Evolutionary conservation across 2,797 vertebrate genomes (phyloP).

Genomic region (Podarcis lilfordi): DNA sequence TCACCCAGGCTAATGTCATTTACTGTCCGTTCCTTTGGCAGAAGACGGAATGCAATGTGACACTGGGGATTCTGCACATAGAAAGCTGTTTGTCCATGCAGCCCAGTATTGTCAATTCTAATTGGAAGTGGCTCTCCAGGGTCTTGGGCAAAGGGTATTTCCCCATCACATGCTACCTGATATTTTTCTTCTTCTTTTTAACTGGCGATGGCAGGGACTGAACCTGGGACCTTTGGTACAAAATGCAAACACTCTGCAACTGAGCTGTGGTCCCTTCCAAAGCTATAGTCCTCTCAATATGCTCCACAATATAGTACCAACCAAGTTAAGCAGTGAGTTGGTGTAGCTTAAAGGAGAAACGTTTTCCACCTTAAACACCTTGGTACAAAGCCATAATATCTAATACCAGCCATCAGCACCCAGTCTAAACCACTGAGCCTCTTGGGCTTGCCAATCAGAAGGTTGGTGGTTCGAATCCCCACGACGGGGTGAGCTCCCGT

Average conservation of each 20-base stretch:
- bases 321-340: not conserved
- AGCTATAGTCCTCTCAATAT: not conserved
- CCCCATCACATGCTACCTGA: not conserved
- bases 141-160: not conserved
- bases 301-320: not conserved
- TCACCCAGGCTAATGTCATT: not conserved
- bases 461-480: too few species aligned
- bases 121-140: not conserved
- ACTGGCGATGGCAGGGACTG: not conserved
- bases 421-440: not conserved
- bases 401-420: not conserved
- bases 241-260: not conserved
- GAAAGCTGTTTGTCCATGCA: not conserved
- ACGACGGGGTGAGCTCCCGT: too few species aligned
- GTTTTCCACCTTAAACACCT: not conserved
- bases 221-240: not conserved
- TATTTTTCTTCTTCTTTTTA: too few species aligned
- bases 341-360: not conserved
- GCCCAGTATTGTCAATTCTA: not conserved
- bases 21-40: not conserved
- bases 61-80: not conserved
- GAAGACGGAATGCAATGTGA: not conserved
- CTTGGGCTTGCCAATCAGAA: too few species aligned
- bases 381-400: too few species aligned
- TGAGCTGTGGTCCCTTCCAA: not conserved